Evolutionary conservation across 2,888 invertebrate species (phyloP).

Genomic region (Chrysolina oricalcia): DNA sequence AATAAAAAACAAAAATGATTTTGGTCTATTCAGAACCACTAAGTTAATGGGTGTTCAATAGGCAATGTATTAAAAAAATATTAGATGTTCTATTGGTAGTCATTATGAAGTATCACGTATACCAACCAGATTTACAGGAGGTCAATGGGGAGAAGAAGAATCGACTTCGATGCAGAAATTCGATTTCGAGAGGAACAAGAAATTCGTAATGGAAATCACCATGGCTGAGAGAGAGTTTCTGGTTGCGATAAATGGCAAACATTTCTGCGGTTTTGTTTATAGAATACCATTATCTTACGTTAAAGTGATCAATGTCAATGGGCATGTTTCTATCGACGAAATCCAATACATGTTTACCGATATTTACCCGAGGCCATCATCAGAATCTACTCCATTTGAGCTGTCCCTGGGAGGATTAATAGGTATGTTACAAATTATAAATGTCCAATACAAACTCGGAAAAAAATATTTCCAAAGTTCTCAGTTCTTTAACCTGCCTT

Average conservation of each 20-base stretch:
- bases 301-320: neutral
- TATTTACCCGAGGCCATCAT: neutral
- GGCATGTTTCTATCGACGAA: neutral
- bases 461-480: neutral
- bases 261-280: conserved; percentile 82
- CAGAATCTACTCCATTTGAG: neutral
- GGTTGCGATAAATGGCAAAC: conserved; percentile 83
- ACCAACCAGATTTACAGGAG: conserved; percentile 74
- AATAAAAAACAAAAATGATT: too few relatives aligned
- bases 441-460: neutral
- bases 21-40: too few relatives aligned
- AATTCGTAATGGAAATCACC: conserved; percentile 77
- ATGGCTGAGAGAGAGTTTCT: conserved; percentile 77
- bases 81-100: too few relatives aligned
- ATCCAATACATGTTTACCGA: neutral
- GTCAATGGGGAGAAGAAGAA: conserved; percentile 85
- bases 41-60: too few relatives aligned
- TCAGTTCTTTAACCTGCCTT: too few relatives aligned
- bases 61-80: too few relatives aligned
- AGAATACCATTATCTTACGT: conserved; percentile 74
- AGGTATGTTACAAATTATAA: neutral
- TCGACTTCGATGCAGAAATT: conserved; percentile 73
- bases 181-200: conserved; percentile 72
- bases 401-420: conserved; percentile 5
- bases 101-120: too few relatives aligned